Evolutionary conservation across 2,888 invertebrate species (phyloP), one percentile per base, ranked within the genome.

Genomic region (Meta bourneti): DNA sequence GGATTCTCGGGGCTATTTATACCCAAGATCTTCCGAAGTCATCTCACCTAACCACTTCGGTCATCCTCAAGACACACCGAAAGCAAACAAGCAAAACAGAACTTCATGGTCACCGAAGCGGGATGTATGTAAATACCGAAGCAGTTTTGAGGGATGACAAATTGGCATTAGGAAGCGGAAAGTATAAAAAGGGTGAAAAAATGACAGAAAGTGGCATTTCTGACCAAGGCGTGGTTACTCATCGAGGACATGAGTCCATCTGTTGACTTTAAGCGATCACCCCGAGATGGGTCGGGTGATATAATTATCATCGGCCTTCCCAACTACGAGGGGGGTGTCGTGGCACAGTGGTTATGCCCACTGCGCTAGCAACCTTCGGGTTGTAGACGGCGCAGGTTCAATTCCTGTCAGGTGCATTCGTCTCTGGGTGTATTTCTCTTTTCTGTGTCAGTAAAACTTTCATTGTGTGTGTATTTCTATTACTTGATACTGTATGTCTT

Each of bases 1-100:
- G n/a, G 79, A 48, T 71, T 34, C n/a, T 11, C 9, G 16, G 52
- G 77, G 77, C n/a, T 90, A 90, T 90, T 90, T 90, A 90, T 90
- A 90, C 90, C 49, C 61, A 19, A 19, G 79, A 52, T 72, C 51
- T 84, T 78, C 7, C 34, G 34, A 11, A n/a, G 51, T n/a, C 87
- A 84, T 84, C 90, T 72, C 69, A 84, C 90, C 49, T 61, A 34
- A 34, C 34, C 34, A 2, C 34, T 34, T 34, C 34, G 16, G 16
- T 11, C 87, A 80, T 87, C 79, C 79, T 5, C 52, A 19, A 16
- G 70, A 78, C 20, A 78, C 69, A 48, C 16, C 70, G 51, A 86
- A 48, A 48, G 7, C 70, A 13, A 34, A 74, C 74, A 54, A 70
- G 70, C 16, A 13, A 83, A 74, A 54, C 51, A 72, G 69, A 77